Conservation (phyloP, 2,113 vertebrate genomes). For the Neotragus moschatus region DNA sequence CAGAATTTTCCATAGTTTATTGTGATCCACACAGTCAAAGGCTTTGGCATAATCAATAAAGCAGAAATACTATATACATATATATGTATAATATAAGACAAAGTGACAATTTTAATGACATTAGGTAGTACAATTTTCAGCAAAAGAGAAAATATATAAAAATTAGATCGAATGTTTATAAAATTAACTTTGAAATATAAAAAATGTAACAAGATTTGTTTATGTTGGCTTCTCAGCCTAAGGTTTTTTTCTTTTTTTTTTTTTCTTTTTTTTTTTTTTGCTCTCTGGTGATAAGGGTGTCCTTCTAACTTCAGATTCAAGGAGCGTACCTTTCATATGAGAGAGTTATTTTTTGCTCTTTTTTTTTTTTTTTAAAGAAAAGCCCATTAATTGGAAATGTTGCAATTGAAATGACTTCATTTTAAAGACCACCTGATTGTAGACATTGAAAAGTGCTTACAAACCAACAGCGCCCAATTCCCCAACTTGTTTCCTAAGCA, state of each 20-base stretch:
- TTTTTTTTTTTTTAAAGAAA: neutral
- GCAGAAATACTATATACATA: too few species aligned
- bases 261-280: neutral
- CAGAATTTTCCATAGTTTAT: too few species aligned
- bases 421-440: neutral
- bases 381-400: neutral
- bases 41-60: too few species aligned
- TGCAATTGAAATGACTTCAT: neutral
- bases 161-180: neutral
- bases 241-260: neutral
- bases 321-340: neutral
- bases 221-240: neutral
- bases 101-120: neutral
- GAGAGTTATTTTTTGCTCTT: neutral
- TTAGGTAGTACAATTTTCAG: neutral
- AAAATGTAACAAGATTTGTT: neutral
- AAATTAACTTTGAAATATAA: neutral
- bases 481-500: neutral
- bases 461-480: neutral
- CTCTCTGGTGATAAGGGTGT: neutral
- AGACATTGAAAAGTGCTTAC: neutral
- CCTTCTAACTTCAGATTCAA: neutral
- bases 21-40: too few species aligned
- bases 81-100: neutral
- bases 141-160: neutral